phyloP scores from a whole-genome alignment of 2,888 invertebrate genomes.

The Agonopterix heracliana region DNA sequence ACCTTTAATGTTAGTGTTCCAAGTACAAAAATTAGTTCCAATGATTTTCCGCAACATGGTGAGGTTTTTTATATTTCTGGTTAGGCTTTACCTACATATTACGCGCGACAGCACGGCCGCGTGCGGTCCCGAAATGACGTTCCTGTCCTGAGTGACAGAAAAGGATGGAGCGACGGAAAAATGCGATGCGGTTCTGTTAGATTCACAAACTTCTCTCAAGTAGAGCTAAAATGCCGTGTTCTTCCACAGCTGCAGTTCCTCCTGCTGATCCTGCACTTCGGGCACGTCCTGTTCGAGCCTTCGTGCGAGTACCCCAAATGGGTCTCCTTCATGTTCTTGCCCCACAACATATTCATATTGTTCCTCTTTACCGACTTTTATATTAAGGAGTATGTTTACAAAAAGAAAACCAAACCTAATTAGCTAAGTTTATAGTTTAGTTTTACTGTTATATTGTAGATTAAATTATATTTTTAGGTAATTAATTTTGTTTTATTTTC shows the following conservation, averaged over 20 bases:
- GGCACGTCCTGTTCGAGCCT: slow-evolving; percentile 69
- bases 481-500: background rate
- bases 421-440: slow-evolving; percentile 19
- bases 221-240: background rate
- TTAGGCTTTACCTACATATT: too few relatives aligned
- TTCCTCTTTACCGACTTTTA: slow-evolving; percentile 83
- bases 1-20: too few relatives aligned
- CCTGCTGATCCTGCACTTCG: slow-evolving; percentile 76
- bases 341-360: slow-evolving; percentile 82
- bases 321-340: slow-evolving; percentile 73
- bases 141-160: too few relatives aligned
- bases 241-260: slow-evolving; percentile 78
- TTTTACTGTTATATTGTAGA: background rate
- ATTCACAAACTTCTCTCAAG: too few relatives aligned
- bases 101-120: too few relatives aligned
- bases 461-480: background rate
- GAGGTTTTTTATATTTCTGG: too few relatives aligned
- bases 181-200: too few relatives aligned
- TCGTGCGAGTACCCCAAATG: slow-evolving; percentile 80
- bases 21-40: too few relatives aligned
- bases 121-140: too few relatives aligned
- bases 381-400: slow-evolving; percentile 77
- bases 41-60: too few relatives aligned
- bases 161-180: too few relatives aligned
- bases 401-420: slow-evolving; percentile 47